A percentile compares a stretch with the other conserved stretches of the same genome.
These are phyloP conservation scores for Umimayanthus chanpuru DNA, from an alignment of 92 coral and sea anemone species.

Conservation along the genomic window DNA sequence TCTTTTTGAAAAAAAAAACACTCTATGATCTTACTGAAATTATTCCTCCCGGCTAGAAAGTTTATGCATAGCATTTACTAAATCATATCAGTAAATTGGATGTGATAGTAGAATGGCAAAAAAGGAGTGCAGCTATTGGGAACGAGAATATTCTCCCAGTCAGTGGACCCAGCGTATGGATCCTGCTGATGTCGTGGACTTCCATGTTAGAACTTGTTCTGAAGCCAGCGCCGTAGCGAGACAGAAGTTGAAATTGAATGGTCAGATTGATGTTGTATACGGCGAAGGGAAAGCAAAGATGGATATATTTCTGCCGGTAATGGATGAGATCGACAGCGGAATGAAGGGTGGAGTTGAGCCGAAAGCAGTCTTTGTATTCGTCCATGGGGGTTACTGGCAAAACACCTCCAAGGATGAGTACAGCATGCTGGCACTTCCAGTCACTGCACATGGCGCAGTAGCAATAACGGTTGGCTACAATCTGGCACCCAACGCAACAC, in stretches of 20 bases:
- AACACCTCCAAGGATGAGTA: constrained; percentile 58
- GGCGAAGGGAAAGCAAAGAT: constrained; percentile 54
- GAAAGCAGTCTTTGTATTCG: constrained; percentile 56
- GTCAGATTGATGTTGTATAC: constrained; percentile 36
- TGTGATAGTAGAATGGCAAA: no score
- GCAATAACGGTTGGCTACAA: constrained; percentile 69
- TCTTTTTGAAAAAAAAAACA: no score
- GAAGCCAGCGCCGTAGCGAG: constrained; percentile 42
- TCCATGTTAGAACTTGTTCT: constrained; percentile 26
- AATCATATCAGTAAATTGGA: no score
- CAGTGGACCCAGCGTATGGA: constrained; percentile 58
- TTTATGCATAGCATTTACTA: no score
- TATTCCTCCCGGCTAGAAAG: no score
- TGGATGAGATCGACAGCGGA: neutral
- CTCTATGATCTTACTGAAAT: no score
- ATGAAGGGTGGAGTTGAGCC: neutral
- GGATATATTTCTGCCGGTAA: constrained; percentile 54
- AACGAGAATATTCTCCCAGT: constrained; percentile 61
- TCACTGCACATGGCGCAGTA: constrained; percentile 48
- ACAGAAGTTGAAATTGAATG: neutral
- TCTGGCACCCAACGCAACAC: constrained; percentile 68
- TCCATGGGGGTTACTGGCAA: constrained; percentile 91
- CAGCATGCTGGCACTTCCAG: constrained; percentile 50
- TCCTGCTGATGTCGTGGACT: constrained; percentile 28
- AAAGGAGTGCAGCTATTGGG: neutral